Conservation (phyloP, 1,140 invertebrate species). For the Bombus impatiens region DNA sequence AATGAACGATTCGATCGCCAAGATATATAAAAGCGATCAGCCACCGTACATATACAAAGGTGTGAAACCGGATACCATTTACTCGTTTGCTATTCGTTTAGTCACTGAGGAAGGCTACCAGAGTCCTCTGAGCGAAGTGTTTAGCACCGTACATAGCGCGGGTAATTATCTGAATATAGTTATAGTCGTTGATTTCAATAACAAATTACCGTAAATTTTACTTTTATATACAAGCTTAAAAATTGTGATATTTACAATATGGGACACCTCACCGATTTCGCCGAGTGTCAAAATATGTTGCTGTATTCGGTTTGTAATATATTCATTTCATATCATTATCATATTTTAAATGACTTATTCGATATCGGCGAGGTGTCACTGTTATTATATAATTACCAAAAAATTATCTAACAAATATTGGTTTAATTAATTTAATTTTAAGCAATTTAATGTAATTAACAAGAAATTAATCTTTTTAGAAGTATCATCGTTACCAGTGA, state of each 20-base stretch:
- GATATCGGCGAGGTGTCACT: too few species aligned
- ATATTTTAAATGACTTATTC: too few species aligned
- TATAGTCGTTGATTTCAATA: not conserved
- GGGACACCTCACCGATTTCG: too few species aligned
- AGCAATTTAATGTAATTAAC: not conserved
- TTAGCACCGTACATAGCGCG: slow-evolving; percentile 79
- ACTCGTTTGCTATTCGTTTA: slow-evolving; percentile 86
- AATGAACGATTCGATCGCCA: slow-evolving; percentile 83
- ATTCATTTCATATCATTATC: too few species aligned
- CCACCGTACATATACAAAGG: slow-evolving; percentile 85
- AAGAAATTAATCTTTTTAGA: slow-evolving; percentile 43
- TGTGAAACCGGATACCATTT: slow-evolving; percentile 80
- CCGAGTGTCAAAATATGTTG: too few species aligned
- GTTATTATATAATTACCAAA: too few species aligned
- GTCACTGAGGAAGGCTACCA: slow-evolving; percentile 86
- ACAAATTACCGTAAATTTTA: not conserved
- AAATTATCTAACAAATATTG: too few species aligned
- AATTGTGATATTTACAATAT: too few species aligned
- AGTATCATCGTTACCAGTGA: slow-evolving; percentile 60
- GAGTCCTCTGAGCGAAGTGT: slow-evolving; percentile 85
- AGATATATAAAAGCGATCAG: slow-evolving; percentile 78
- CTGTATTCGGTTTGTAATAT: too few species aligned
- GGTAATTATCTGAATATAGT: slow-evolving; percentile 67
- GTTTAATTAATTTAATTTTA: not conserved
- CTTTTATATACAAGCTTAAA: not conserved